Conservation (phyloP, 2,888 invertebrate genomes). For the Cyrtodaria siliqua region DNA sequence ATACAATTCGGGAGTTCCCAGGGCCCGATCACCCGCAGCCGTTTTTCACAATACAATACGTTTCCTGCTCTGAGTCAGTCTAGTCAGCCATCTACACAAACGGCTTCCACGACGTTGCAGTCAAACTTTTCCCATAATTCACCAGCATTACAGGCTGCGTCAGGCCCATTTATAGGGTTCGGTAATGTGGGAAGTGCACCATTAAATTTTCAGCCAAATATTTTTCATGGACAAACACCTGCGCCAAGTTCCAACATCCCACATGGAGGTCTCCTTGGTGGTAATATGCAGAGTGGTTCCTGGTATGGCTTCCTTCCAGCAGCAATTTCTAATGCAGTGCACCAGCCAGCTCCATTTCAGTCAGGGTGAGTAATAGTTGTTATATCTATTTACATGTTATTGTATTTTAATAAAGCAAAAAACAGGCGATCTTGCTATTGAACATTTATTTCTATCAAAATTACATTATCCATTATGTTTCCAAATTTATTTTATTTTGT, state of each 20-base stretch:
- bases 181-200: too few relatives aligned
- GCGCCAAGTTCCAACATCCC: too few relatives aligned
- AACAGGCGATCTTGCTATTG: too few relatives aligned
- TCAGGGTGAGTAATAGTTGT: too few relatives aligned
- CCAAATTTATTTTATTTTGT: too few relatives aligned
- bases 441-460: too few relatives aligned
- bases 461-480: too few relatives aligned
- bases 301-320: slow-evolving; percentile 2
- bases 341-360: too few relatives aligned
- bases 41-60: slow-evolving; percentile 11
- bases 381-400: too few relatives aligned
- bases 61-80: slow-evolving; percentile 10
- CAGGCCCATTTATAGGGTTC: background rate
- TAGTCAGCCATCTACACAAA: background rate
- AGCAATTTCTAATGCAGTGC: too few relatives aligned
- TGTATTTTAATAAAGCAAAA: too few relatives aligned
- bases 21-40: slow-evolving; percentile 42
- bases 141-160: slow-evolving; percentile 14
- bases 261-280: slow-evolving; percentile 3
- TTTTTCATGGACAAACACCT: slow-evolving; percentile 5
- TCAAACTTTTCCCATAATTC: slow-evolving; percentile 20
- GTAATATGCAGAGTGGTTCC: slow-evolving; percentile 1
- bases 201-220: slow-evolving; percentile 6
- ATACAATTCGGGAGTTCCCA: slow-evolving; percentile 21
- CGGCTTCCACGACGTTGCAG: slow-evolving; percentile 13